Evolutionary conservation across 2,113 vertebrate species (phyloP), one percentile per base, ranked within the genome.

Genomic region (Euleptes europaea): DNA sequence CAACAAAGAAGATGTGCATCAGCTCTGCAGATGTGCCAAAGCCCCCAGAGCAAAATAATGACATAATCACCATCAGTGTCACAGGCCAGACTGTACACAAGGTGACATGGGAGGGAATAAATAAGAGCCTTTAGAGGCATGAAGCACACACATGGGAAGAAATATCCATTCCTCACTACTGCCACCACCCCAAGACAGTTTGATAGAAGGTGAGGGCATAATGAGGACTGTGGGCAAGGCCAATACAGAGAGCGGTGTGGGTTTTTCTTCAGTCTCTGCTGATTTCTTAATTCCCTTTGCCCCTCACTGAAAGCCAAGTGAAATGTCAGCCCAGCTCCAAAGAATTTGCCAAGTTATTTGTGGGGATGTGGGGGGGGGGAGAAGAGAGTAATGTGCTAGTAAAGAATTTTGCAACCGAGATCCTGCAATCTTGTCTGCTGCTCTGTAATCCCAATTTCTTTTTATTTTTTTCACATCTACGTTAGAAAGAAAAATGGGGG

Each of bases 11-110:
- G 97, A 97, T 96, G 96, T 95, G 95, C 97, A 97, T 95, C 96
- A 96, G 95, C 94, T 97, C 96, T 97, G 97, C 97, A 97, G 97
- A 98, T 98, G 97, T 97, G 97, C 97, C 97, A 97, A 96, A 96
- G 96, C 96, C 97, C 97, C 97, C 94, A 96, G 96, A 97, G 97
- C 96, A 97, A 97, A 98, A 99, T 98, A 99, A 98, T 98, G 98
- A 98, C 98, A 98, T 98, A 98, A 98, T 98, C 98, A 98, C 97
- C 98, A 98, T 97, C 97, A 97, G 98, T 98, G 98, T 98, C 97
- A 98, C 97, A 97, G 97, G 97, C 97, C 97, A 98, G 97, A 97
- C 97, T 97, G 97, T 97, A 97, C 97, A 97, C 98, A 99, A 98
- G 98, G 98, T 98, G 98, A 98, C 97, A 96, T 95, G 96, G 95